A percentile compares a stretch with the other conserved stretches of the same genome.
Evolutionary conservation across 1,140 invertebrate genomes (phyloP).

Genomic region (Pseudomyrmex cubaensis): DNA sequence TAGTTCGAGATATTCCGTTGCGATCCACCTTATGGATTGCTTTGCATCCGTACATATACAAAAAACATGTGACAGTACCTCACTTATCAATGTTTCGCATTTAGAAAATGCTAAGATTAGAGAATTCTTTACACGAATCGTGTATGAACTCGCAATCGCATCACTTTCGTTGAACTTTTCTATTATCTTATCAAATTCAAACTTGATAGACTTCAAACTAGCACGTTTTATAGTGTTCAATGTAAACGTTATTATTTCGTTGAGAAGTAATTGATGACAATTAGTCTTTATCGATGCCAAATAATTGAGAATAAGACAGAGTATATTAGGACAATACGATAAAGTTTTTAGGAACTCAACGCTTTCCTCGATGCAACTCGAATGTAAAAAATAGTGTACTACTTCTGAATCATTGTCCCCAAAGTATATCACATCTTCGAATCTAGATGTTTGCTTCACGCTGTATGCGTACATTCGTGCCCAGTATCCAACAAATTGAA

Average conservation of each 20-base stretch:
- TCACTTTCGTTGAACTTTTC: slow-evolving; percentile 11
- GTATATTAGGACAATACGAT: not conserved
- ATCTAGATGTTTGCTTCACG: slow-evolving; percentile 16
- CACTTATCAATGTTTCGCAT: slow-evolving; percentile 14
- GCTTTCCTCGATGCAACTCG: slow-evolving; percentile 62
- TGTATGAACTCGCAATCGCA: not conserved
- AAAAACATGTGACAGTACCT: slow-evolving; percentile 22
- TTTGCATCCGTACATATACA: slow-evolving; percentile 34
- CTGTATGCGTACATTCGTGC: slow-evolving; percentile 54
- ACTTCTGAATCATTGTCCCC: slow-evolving; percentile 21
- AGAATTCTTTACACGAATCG: slow-evolving; percentile 39
- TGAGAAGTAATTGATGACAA: slow-evolving; percentile 35
- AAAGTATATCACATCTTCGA: not conserved
- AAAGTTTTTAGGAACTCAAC: slow-evolving; percentile 68
- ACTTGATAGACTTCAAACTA: slow-evolving; percentile 2
- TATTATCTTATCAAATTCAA: slow-evolving; percentile 31
- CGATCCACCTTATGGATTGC: slow-evolving; percentile 23
- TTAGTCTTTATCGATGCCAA: slow-evolving; percentile 21
- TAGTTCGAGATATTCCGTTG: slow-evolving; percentile 59
- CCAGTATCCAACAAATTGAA: slow-evolving; percentile 73
- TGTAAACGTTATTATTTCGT: slow-evolving; percentile 59
- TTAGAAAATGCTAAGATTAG: slow-evolving; percentile 57
- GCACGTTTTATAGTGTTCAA: slow-evolving; percentile 43
- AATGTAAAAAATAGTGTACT: slow-evolving; percentile 64
- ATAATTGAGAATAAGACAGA: slow-evolving; percentile 50